Evolutionary conservation across 2,888 invertebrate species (phyloP).

Genomic region (Dasysyrphus tricinctus): DNA sequence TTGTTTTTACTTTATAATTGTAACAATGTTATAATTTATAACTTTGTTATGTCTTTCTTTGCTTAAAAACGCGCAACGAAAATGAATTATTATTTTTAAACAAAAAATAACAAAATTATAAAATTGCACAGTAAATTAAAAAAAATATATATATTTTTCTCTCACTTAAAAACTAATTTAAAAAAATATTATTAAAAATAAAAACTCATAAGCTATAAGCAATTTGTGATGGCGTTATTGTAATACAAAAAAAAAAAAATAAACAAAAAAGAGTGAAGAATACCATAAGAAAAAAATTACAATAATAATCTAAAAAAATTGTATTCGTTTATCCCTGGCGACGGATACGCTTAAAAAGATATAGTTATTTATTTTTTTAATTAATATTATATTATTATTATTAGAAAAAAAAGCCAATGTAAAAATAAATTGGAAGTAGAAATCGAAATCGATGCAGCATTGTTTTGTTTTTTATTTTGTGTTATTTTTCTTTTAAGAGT

Average conservation of each 20-base stretch:
- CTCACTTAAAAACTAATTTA: slow-evolving; percentile 64
- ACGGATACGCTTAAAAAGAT: slow-evolving; percentile 12
- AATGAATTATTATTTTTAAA: slow-evolving; percentile 43
- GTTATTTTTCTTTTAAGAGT: slow-evolving; percentile 62
- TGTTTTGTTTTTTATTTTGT: slow-evolving; percentile 19
- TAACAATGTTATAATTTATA: slow-evolving; percentile 54
- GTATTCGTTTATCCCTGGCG: slow-evolving; percentile 68
- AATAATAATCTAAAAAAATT: slow-evolving; percentile 64
- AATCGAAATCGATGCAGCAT: slow-evolving; percentile 72
- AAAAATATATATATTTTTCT: slow-evolving; percentile 51
- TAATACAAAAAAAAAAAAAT: slow-evolving; percentile 29
- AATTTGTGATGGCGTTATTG: slow-evolving; percentile 74
- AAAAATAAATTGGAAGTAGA: slow-evolving; percentile 71
- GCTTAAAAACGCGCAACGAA: slow-evolving; percentile 69
- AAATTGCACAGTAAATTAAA: slow-evolving; percentile 70
- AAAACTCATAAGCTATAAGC: slow-evolving; percentile 70
- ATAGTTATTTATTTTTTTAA: slow-evolving; percentile 12
- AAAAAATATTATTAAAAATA: slow-evolving; percentile 46
- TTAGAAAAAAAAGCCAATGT: slow-evolving; percentile 59
- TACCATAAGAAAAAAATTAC: slow-evolving; percentile 60
- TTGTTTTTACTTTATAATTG: slow-evolving; percentile 14
- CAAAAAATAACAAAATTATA: slow-evolving; percentile 47
- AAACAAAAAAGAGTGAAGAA: slow-evolving; percentile 43
- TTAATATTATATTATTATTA: slow-evolving; percentile 25
- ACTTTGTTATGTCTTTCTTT: slow-evolving; percentile 68